Evolutionary conservation across 2,113 vertebrate species (phyloP).

Genomic region (Hymenochirus boettgeri): DNA sequence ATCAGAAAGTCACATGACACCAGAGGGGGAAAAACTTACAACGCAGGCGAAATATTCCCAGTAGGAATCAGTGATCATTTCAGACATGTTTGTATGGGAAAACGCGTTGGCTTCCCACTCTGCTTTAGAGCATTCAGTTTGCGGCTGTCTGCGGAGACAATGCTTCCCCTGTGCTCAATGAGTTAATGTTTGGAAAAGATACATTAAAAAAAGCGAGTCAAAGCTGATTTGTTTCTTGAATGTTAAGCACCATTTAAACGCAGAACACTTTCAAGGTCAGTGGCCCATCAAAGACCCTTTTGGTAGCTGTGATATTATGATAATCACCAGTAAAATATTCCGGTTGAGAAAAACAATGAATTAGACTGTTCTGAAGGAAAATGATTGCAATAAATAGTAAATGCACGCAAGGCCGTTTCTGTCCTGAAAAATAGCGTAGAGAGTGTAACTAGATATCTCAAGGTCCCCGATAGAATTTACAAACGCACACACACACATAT

Average conservation of each 20-base stretch:
- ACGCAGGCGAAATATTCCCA: slow-evolving; percentile 56
- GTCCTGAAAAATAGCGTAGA: not conserved
- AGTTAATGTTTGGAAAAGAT: slow-evolving; percentile 63
- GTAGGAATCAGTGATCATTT: slow-evolving; percentile 61
- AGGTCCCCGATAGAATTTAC: not conserved
- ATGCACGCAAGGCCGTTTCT: slow-evolving; percentile 48
- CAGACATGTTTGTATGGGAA: slow-evolving; percentile 55
- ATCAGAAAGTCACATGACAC: slow-evolving; percentile 65
- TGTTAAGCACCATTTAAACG: slow-evolving; percentile 58
- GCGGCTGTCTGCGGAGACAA: slow-evolving; percentile 12
- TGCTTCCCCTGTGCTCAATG: slow-evolving; percentile 59
- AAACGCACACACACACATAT: slow-evolving; percentile 1
- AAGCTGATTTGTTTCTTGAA: slow-evolving; percentile 66
- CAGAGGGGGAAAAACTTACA: slow-evolving; percentile 62
- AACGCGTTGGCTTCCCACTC: slow-evolving; percentile 41
- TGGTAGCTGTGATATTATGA: slow-evolving; percentile 69
- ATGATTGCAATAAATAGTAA: slow-evolving; percentile 69
- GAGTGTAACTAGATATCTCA: not conserved
- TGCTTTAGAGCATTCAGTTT: not conserved
- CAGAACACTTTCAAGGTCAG: slow-evolving; percentile 68
- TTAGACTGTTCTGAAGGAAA: slow-evolving; percentile 67
- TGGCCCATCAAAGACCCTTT: slow-evolving; percentile 69
- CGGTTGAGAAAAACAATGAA: slow-evolving; percentile 70
- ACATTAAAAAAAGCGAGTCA: slow-evolving; percentile 63
- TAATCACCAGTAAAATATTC: slow-evolving; percentile 74